phyloP scores from a whole-genome alignment of 2,113 vertebrate species.

The Taurulus bubalis region DNA sequence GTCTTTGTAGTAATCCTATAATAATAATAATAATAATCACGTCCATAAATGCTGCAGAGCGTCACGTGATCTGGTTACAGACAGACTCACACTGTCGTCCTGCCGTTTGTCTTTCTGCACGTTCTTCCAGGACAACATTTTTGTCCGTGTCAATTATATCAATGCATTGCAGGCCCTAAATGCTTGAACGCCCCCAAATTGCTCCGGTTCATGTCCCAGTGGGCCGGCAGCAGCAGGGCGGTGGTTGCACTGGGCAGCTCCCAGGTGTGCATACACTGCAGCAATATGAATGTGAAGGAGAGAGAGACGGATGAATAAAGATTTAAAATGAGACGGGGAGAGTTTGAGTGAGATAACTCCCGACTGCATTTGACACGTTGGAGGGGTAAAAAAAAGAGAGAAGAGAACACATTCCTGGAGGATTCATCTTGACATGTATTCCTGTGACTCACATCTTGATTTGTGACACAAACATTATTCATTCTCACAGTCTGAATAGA shows the following conservation, averaged over 20 bases:
- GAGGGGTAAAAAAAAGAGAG: background rate
- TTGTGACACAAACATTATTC: slow-evolving; percentile 13
- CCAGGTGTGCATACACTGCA: slow-evolving; percentile 33
- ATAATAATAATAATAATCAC: background rate
- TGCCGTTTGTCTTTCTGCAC: background rate
- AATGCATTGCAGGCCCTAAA: slow-evolving; percentile 23
- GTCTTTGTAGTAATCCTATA: too few relatives aligned
- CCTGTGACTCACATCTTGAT: background rate
- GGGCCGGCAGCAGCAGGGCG: background rate
- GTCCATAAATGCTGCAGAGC: background rate
- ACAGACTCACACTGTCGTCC: too few relatives aligned
- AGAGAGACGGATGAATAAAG: slow-evolving; percentile 8
- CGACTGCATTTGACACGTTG: slow-evolving; percentile 36
- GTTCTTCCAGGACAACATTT: background rate
- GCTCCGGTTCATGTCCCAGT: slow-evolving; percentile 21
- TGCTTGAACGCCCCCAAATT: slow-evolving; percentile 41
- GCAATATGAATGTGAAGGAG: background rate
- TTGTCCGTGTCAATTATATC: slow-evolving; percentile 30
- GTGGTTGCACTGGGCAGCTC: slow-evolving; percentile 14
- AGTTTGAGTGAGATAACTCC: slow-evolving; percentile 38
- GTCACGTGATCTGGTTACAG: background rate
- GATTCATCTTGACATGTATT: slow-evolving; percentile 23
- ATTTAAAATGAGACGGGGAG: slow-evolving; percentile 6
- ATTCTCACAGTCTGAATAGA: slow-evolving; percentile 7
- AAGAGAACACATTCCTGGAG: background rate